Conservation (phyloP, 2,888 invertebrate species). For the Sabellastarte sp. region DNA sequence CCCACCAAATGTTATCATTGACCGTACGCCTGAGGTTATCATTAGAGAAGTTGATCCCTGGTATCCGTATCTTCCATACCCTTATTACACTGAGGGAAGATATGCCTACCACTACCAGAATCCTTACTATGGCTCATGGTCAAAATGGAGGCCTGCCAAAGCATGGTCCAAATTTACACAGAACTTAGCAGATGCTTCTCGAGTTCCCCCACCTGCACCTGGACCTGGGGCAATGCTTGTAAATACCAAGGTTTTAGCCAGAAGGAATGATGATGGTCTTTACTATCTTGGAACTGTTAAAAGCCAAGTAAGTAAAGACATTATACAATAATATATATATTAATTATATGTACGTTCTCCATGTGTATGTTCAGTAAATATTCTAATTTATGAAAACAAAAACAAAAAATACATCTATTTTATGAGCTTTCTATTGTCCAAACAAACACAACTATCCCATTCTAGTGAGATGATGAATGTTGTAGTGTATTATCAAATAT, state of each 20-base stretch:
- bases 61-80: slow-evolving; percentile 14
- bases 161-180: slow-evolving; percentile 44
- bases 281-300: slow-evolving; percentile 55
- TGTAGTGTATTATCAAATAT: too few relatives aligned
- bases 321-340: too few relatives aligned
- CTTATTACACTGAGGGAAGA: slow-evolving; percentile 20
- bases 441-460: too few relatives aligned
- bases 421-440: too few relatives aligned
- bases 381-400: too few relatives aligned
- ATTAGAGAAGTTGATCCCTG: background rate
- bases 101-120: slow-evolving; percentile 17
- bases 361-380: too few relatives aligned
- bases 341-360: too few relatives aligned
- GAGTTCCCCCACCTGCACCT: slow-evolving; percentile 26
- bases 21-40: background rate
- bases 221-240: slow-evolving; percentile 54
- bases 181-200: slow-evolving; percentile 32
- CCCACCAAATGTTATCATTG: slow-evolving; percentile 9
- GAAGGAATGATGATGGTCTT: slow-evolving; percentile 53
- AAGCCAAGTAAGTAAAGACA: slow-evolving; percentile 52
- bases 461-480: too few relatives aligned
- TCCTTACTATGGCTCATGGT: slow-evolving; percentile 18
- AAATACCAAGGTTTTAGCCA: slow-evolving; percentile 49
- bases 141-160: slow-evolving; percentile 43
- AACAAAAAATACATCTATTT: too few relatives aligned